phyloP scores from a whole-genome alignment of 2,888 invertebrate species.

The Drosophila borealis region DNA sequence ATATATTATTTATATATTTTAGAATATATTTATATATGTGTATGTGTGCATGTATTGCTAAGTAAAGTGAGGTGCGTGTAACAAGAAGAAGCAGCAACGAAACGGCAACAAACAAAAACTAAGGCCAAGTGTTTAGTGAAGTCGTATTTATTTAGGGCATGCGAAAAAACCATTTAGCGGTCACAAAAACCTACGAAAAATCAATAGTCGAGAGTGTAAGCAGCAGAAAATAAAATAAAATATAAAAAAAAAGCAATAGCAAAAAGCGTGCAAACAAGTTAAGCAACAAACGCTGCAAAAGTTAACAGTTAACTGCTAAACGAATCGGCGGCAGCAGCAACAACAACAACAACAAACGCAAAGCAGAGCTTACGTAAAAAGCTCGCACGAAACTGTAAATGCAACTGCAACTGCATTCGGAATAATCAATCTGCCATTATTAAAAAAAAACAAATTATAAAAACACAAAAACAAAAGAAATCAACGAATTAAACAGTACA shows the following conservation, averaged over 20 bases:
- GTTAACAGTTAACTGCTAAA: constrained; percentile 51
- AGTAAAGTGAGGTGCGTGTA: constrained; percentile 50
- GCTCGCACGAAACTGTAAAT: constrained; percentile 32
- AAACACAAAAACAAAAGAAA: background rate
- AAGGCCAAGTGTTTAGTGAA: constrained; percentile 25
- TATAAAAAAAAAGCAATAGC: constrained; percentile 21
- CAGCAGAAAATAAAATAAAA: constrained; percentile 18
- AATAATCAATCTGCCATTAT: constrained; percentile 21
- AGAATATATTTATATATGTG: constrained; percentile 3
- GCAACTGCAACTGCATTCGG: constrained; percentile 31
- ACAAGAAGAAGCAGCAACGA: constrained; percentile 23
- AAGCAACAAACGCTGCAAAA: constrained; percentile 58
- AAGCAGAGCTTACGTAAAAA: constrained; percentile 67
- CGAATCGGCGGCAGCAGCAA: constrained; percentile 25
- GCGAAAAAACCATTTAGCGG: constrained; percentile 56
- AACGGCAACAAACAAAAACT: constrained; percentile 39
- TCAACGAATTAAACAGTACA: constrained; percentile 26
- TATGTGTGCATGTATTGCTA: constrained; percentile 45
- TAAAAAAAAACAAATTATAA: background rate
- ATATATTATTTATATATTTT: constrained; percentile 2
- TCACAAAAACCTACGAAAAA: constrained; percentile 63
- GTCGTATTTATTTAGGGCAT: constrained; percentile 58
- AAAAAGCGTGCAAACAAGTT: constrained; percentile 70
- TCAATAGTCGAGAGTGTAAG: constrained; percentile 66
- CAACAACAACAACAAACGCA: constrained; percentile 42